These are phyloP conservation scores for Psammodynastes pulverulentus DNA, from an alignment of 2,113 vertebrate species.

Conservation along the genomic window DNA sequence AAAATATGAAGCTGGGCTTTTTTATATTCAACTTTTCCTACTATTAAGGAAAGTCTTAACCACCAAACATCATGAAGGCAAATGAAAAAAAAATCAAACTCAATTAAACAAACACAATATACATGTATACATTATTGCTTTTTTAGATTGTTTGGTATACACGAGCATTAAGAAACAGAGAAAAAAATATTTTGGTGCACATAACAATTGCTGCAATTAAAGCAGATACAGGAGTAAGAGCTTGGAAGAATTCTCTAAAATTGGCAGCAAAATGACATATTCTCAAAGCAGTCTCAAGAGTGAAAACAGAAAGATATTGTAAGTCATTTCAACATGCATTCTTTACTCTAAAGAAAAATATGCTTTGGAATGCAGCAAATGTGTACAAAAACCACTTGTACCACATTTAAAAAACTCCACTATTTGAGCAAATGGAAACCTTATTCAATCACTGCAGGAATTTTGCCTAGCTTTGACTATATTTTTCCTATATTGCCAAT, in stretches of 20 bases:
- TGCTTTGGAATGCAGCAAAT: background rate
- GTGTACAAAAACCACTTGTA: constrained; percentile 1
- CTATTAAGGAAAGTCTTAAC: background rate
- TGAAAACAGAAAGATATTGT: background rate
- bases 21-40: no score
- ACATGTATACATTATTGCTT: background rate
- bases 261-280: background rate
- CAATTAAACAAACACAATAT: background rate
- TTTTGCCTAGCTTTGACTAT: background rate
- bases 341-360: background rate
- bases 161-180: background rate
- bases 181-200: background rate
- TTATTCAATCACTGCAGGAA: background rate
- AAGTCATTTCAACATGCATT: background rate
- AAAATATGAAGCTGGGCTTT: background rate
- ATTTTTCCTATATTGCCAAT: background rate
- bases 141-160: background rate
- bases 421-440: constrained; percentile 11
- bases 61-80: background rate
- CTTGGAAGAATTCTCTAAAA: background rate
- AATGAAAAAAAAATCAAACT: background rate
- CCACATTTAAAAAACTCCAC: background rate
- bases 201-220: background rate
- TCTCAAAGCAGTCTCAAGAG: background rate
- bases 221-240: background rate